These are phyloP conservation scores for Adela reaumurella DNA, from an alignment of 2,888 invertebrate genomes.

Conservation along the genomic window DNA sequence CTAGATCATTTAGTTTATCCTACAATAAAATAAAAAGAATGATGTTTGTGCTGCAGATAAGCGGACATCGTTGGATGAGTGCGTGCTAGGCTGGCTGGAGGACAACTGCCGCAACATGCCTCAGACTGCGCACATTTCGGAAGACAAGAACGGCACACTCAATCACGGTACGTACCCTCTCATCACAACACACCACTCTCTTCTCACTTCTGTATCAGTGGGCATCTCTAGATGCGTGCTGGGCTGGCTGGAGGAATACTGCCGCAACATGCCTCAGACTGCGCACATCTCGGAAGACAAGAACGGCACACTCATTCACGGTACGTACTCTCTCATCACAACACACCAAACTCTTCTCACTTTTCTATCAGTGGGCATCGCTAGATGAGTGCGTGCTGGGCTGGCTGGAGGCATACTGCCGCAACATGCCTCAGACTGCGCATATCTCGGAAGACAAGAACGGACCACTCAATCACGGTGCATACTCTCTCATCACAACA, in stretches of 20 bases:
- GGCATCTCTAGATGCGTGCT: background rate
- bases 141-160: slow-evolving; percentile 42
- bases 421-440: slow-evolving; percentile 18
- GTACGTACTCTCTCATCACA: slow-evolving; percentile 17
- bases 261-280: slow-evolving; percentile 15
- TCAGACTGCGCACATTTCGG: slow-evolving; percentile 28
- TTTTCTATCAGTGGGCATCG: background rate
- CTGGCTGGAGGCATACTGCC: slow-evolving; percentile 23
- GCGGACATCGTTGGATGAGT: background rate
- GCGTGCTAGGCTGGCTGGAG: slow-evolving; percentile 12
- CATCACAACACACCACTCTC: background rate
- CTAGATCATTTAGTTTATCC: too few species aligned
- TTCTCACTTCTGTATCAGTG: too few species aligned
- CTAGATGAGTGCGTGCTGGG: background rate
- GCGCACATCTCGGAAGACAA: slow-evolving; percentile 42
- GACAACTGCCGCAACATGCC: slow-evolving; percentile 22
- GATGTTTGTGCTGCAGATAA: background rate
- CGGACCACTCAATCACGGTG: slow-evolving; percentile 42
- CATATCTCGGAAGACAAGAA: slow-evolving; percentile 43
- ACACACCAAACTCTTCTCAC: background rate
- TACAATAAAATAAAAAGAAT: too few species aligned
- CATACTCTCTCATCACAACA: background rate
- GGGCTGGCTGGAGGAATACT: slow-evolving; percentile 21
- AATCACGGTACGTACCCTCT: slow-evolving; percentile 30
- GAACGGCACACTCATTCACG: slow-evolving; percentile 41